Percentiles rank a stretch among this genome's conserved stretches.
These are phyloP conservation scores for Cephalopholis sonnerati DNA, from an alignment of 2,113 vertebrate species.

Conservation along the genomic window DNA sequence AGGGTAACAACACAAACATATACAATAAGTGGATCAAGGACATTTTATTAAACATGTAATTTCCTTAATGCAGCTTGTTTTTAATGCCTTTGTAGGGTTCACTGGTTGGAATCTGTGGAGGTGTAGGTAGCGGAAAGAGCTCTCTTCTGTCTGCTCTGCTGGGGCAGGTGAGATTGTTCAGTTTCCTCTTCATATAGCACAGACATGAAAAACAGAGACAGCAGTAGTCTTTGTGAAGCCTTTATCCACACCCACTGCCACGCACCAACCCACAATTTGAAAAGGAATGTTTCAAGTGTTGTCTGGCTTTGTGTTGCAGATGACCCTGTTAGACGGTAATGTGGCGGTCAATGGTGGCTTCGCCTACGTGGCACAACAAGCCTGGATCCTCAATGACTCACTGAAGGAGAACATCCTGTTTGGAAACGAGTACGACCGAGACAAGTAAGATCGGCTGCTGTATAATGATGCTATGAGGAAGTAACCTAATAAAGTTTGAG, in stretches of 20 bases:
- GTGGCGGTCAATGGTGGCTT: constrained; percentile 82
- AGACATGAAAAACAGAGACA: constrained; percentile 11
- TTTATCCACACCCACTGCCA: background rate
- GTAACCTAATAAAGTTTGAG: background rate
- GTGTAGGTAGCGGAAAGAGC: constrained; percentile 88
- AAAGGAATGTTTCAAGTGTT: constrained; percentile 6
- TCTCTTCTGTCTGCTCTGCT: constrained; percentile 88
- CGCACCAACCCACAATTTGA: background rate
- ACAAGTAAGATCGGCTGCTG: constrained; percentile 77
- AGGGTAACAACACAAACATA: constrained; percentile 73
- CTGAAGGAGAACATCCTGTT: constrained; percentile 88
- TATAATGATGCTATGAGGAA: background rate
- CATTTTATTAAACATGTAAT: background rate
- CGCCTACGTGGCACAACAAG: constrained; percentile 87
- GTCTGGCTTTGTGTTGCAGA: constrained; percentile 70
- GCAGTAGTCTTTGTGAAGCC: background rate
- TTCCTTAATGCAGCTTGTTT: background rate
- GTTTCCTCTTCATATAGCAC: constrained; percentile 2
- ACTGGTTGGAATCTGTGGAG: constrained; percentile 87
- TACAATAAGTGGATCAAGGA: background rate
- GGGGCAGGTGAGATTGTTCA: constrained; percentile 84
- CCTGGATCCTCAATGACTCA: constrained; percentile 88
- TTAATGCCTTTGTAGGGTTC: constrained; percentile 75
- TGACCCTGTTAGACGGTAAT: constrained; percentile 86
- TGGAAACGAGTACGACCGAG: constrained; percentile 79